These are phyloP conservation scores for Zoanthus solanderi DNA, from an alignment of 92 coral and sea anemone species.

Conservation along the genomic window DNA sequence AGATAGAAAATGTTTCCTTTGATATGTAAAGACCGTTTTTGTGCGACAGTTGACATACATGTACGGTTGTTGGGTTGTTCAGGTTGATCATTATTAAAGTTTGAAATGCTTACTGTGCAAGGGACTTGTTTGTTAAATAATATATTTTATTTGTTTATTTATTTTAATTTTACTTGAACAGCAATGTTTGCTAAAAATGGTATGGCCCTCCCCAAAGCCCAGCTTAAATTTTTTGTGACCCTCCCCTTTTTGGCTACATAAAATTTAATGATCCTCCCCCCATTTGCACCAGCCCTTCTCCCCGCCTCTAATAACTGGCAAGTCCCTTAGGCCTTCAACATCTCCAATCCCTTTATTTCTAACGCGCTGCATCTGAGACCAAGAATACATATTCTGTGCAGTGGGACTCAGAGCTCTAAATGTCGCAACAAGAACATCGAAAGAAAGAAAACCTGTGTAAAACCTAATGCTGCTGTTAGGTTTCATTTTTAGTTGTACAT, in stretches of 20 bases:
- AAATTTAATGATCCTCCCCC: slow-evolving; percentile 58
- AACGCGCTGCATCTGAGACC: slow-evolving; percentile 15
- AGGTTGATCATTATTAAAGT: slow-evolving; percentile 49
- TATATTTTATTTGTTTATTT: slow-evolving; percentile 49
- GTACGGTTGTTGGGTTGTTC: slow-evolving; percentile 19
- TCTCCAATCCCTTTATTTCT: neutral
- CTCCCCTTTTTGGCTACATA: slow-evolving; percentile 57
- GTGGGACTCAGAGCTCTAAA: slow-evolving; percentile 15
- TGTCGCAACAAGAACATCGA: neutral
- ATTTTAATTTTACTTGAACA: slow-evolving; percentile 48
- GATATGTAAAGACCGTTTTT: slow-evolving; percentile 20
- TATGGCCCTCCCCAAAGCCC: slow-evolving; percentile 58
- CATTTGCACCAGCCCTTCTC: slow-evolving; percentile 56
- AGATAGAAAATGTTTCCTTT: slow-evolving; percentile 2
- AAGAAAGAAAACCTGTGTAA: slow-evolving; percentile 14
- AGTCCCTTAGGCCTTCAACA: slow-evolving; percentile 35
- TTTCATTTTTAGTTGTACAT: neutral
- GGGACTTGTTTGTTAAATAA: slow-evolving; percentile 49
- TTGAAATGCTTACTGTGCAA: slow-evolving; percentile 52
- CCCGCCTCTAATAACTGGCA: slow-evolving; percentile 31
- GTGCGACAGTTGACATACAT: slow-evolving; percentile 15
- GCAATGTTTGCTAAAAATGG: slow-evolving; percentile 60
- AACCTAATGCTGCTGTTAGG: neutral
- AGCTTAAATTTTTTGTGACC: slow-evolving; percentile 52
- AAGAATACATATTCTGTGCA: slow-evolving; percentile 19